Evolutionary conservation across 2,888 invertebrate genomes (phyloP), one percentile per base, ranked within the genome.

Genomic region (Drosophila monieri): DNA sequence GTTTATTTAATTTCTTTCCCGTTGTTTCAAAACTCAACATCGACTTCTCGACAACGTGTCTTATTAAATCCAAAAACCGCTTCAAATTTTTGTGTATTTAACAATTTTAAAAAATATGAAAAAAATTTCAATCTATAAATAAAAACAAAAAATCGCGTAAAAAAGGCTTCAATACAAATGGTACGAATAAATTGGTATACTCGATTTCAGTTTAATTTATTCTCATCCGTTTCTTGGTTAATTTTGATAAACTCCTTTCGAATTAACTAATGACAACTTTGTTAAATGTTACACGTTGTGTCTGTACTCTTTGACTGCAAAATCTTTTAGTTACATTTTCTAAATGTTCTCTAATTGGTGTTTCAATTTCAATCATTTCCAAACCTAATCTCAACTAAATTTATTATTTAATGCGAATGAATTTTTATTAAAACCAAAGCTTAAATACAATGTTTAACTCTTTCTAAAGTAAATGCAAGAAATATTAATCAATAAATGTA

Each of bases 161-260:
- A 32, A 85, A 79, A 90, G 90, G 90, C 90, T 81, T 90, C 90
- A 77, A 88, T 90, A 85, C 90, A 90, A 89, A 90, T 90, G 90
- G 90, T 90, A 90, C 89, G 90, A 87, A 86, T 85, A 86, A 89
- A 90, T 90, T 90, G 88, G 88, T 88, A 84, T 66, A 78, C 71
- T 79, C 76, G 23, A 49, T 76, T 14, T 81, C 60, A 49, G 21
- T 77, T 76, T 57, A 66, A 54, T 57, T 66, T 74, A 58, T 56
- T 65, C 54, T 74, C 67, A 48, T 76, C 73, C 59, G 51, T 60
- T 76, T 76, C 67, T 65, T 75, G 44, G 47, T 72, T 71, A n/a
- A 51, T 68, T 68, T 76, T 61, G 37, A 70, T 58, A 54, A 65
- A 56, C 48, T 70, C 37, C 30, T 52, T 66, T 61, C 41, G 57